Base-by-base conservation (phyloP, 30 jellyfish, hydroid and myxozoan species). In the Nemopilema nomurai region DNA sequence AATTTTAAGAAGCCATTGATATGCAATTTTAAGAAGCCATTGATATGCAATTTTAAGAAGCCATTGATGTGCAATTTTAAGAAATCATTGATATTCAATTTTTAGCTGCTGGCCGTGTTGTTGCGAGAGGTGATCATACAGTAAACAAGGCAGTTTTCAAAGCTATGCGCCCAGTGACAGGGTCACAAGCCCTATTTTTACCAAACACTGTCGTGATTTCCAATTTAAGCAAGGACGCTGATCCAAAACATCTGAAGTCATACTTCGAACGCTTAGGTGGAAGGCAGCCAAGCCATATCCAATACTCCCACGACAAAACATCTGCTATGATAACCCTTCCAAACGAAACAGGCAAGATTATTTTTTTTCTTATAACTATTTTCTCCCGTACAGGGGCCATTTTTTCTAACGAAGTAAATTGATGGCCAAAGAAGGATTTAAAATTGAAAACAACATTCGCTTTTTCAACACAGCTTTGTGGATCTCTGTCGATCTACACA, bases 301-400 rank as follows among this genome's bases (percentile, higher is more conserved):
- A 3, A 13, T 41, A 41, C 57, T 41, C 57, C 57, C 57, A 41
- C 13, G 57, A 41, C 51, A 81, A 62, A 51, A 49, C 73, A 19
- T 25, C 84, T 4, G 76, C 71, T 24, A 70, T 81, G 83, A 69
- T 70, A 49, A 19, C 51, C 1, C 31, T 68, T 20, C 26, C 84
- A 6, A n/a, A 30, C 24, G 57, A 81, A 30, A 68, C 69, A 6
- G 90, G 90, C 71, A 28, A 41, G 90, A 31, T 13, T 9, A 18
- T 3, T 13, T 41, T 3, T 41, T 41, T 3, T 3, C 6, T 41
- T 41, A 13, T 13, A 3, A 41, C 9, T 3, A 41, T 41, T 41
- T 41, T 41, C 6, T n/a, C n/a, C n/a, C n/a, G n/a, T n/a, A n/a
- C n/a, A n/a, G n/a, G n/a, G n/a, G n/a, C 41, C 3, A 20, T 67